phyloP scores from a whole-genome alignment of 2,113 vertebrate genomes.

The Cebus imitator region DNA sequence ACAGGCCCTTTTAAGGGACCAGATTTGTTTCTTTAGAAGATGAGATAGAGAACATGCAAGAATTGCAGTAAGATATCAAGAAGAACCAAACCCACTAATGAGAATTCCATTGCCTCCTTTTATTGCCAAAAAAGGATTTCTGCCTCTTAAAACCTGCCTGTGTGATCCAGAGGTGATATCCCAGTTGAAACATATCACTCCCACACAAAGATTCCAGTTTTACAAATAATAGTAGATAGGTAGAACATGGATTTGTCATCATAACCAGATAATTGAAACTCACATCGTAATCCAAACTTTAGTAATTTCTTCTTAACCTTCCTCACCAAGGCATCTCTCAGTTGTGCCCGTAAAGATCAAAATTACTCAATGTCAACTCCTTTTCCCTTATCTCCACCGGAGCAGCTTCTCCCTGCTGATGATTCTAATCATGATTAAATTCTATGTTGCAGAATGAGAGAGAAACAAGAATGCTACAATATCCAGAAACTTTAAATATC shows the following conservation, averaged over 20 bases:
- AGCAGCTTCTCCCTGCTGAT: neutral
- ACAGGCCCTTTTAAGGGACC: neutral
- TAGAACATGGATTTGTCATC: neutral
- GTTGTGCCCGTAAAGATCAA: neutral
- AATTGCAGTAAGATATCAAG: neutral
- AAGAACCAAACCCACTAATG: neutral
- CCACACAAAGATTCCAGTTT: neutral
- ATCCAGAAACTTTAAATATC: neutral
- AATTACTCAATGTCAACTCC: neutral
- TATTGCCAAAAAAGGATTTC: neutral
- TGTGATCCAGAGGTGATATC: neutral
- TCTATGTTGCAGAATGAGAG: neutral
- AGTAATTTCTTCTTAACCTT: neutral
- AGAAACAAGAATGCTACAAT: neutral
- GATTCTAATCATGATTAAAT: neutral
- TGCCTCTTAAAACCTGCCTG: neutral
- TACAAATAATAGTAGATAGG: neutral
- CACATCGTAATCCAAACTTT: neutral
- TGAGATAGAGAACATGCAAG: neutral
- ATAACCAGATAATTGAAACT: slow-evolving; percentile 10
- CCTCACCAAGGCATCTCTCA: neutral
- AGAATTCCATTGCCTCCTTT: neutral
- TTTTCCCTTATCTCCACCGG: neutral
- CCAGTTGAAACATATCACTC: neutral
- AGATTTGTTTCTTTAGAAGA: neutral